Evolutionary conservation across 1,140 invertebrate species (phyloP).

Genomic region (Branchinecta lindahli): DNA sequence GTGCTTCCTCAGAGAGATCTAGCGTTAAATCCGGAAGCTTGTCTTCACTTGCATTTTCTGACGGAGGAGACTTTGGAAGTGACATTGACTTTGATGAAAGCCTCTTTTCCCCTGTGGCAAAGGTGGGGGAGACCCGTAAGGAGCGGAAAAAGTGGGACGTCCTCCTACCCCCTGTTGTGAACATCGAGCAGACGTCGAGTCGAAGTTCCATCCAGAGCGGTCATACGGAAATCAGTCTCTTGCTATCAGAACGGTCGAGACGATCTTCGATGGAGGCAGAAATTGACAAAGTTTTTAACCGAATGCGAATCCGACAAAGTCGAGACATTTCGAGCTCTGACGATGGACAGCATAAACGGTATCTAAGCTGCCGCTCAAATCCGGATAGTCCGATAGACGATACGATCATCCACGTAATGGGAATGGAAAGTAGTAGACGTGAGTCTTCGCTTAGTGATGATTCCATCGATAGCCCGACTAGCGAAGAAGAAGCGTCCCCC

Average conservation of each 20-base stretch:
- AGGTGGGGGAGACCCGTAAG: neutral
- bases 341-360: too few species aligned
- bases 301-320: too few species aligned
- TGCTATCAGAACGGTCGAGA: neutral
- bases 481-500: too few species aligned
- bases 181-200: neutral
- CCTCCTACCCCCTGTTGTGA: neutral
- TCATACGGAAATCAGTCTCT: neutral
- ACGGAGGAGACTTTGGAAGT: neutral
- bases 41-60: neutral
- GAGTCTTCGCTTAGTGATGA: too few species aligned
- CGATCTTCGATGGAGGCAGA: neutral
- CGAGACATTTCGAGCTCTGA: too few species aligned
- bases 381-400: too few species aligned
- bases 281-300: neutral
- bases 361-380: too few species aligned
- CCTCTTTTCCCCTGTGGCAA: neutral
- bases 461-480: too few species aligned
- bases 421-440: too few species aligned
- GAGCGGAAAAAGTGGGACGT: neutral
- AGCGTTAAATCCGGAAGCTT: neutral
- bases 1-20: too few species aligned
- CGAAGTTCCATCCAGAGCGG: neutral
- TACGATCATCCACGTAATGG: too few species aligned
- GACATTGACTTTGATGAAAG: constrained; percentile 9